Base-by-base conservation (phyloP, 2,888 invertebrate species). In the Philonicus albiceps region DNA sequence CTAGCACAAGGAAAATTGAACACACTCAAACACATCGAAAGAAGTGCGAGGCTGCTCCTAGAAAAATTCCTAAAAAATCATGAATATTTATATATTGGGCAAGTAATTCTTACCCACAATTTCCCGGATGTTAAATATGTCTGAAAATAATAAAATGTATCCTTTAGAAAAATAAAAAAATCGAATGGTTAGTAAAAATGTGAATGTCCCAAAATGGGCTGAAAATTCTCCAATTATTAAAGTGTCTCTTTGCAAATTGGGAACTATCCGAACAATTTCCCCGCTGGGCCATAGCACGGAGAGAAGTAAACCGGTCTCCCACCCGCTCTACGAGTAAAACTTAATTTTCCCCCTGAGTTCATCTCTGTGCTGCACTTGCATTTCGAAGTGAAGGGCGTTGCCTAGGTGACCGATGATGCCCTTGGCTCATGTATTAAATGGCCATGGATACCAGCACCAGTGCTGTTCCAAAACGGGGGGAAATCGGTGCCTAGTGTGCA, bases 401-500 rank as follows among this genome's bases (percentile, higher is more conserved):
- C 87, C 88, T 88, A 87, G 88, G 88, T 86, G 86, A 88, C 88
- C 75, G 86, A 55, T 75, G 86, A 87, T 88, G 88, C 88, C 88
- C 88, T 88, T 88, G 88, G 87, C 78, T 87, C 86, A 74, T 83
- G 86, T 53, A 86, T 86, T 53, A 86, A 83, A 86, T 76, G 86
- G 84, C 84, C 88, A 40, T 76, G 40, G 81, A 30, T 81, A 83
- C 43, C 16, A 40, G 11, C 27, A 31, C 80, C 37, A 73, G 40
- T 27, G 16, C 19, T 27, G 27, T 34, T 34, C 13, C 5, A 64
- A 22, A 83, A 83, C 53, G 49, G 80, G 80, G 43, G 53, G 53
- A 80, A 30, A 19, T 76, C 27, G 43, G 49, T 27, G 80, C 40
- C n/a, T 43, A 13, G 30, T 27, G 19, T 30, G 31, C 74, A 74